Evolutionary conservation across 2,113 vertebrate species (phyloP), one percentile per base, ranked within the genome.

Genomic region (Enhydra lutris): DNA sequence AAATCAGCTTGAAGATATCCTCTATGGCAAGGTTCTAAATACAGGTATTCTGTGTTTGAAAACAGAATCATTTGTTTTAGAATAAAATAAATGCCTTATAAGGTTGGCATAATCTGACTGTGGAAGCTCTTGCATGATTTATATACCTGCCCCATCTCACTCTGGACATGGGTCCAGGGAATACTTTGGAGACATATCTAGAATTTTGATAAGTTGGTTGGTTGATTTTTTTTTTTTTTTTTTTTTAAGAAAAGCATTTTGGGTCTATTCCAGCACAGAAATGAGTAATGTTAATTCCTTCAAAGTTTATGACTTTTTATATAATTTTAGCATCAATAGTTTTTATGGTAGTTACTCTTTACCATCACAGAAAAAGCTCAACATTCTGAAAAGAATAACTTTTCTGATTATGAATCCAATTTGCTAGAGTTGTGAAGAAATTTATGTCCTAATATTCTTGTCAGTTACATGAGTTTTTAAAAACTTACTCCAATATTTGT

Each of bases 381-480:
- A 67, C 61, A 63, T 63, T 95, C 52, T 94, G 67, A 82, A 89
- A 65, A 12, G 23, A 79, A 20, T 85, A 61, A 42, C 1, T 94
- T 89, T 86, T 63, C 34, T 89, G 12, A 55, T 86, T 86, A 57
- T 71, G 61, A 94, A 39, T 36, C 29, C 20, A 67, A 31, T 85
- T 93, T 83, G 61, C 61, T 93, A 45, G 29, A 47, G 7, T 88
- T 95, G 2, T 73, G 42, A 83, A 74, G 36, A 94, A 89, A 87
- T 42, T 78, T 93, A 6, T 78, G 31, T 93, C 39, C 95, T 87
- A 74, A 79, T 42, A 50, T 45, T 96, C 29, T 86, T 90, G 14
- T 63, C 52, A 90, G 29, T 69, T 97, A 73, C 71, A 96, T 89
- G 23, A 80, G 42, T 59, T 95, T 86, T 93, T 42, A 36, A 71